Evolutionary conservation across 2,113 vertebrate species (phyloP).

Genomic region (Mirounga angustirostris): DNA sequence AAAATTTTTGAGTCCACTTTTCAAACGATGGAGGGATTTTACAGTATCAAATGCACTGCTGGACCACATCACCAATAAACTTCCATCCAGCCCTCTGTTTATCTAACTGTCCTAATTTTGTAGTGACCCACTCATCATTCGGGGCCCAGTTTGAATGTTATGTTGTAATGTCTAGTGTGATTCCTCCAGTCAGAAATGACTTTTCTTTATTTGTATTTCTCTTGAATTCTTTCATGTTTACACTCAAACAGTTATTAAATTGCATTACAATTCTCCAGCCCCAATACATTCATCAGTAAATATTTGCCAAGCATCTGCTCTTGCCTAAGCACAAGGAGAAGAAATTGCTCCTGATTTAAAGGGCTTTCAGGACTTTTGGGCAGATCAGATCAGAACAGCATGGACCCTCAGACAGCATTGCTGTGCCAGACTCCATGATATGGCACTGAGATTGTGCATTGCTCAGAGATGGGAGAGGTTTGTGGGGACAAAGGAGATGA

Average conservation of each 20-base stretch:
- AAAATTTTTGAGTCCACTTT: slow-evolving; percentile 31
- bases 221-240: slow-evolving; percentile 65
- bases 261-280: slow-evolving; percentile 52
- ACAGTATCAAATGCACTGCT: background rate
- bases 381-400: background rate
- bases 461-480: background rate
- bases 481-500: background rate
- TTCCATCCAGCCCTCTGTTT: background rate
- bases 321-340: slow-evolving; percentile 46
- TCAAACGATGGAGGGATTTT: background rate
- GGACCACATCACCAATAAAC: background rate
- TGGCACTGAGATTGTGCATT: background rate
- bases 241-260: slow-evolving; percentile 71
- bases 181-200: slow-evolving; percentile 38
- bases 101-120: background rate
- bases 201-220: slow-evolving; percentile 63
- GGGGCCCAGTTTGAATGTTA: background rate
- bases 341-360: slow-evolving; percentile 53
- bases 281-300: slow-evolving; percentile 64
- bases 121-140: background rate
- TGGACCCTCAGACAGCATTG: background rate
- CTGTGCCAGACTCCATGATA: background rate
- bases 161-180: background rate
- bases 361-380: background rate
- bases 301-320: slow-evolving; percentile 65